Evolutionary conservation across 1,140 invertebrate genomes (phyloP), one percentile per base, ranked within the genome.

Genomic region (Brachionus rotundiformis): DNA sequence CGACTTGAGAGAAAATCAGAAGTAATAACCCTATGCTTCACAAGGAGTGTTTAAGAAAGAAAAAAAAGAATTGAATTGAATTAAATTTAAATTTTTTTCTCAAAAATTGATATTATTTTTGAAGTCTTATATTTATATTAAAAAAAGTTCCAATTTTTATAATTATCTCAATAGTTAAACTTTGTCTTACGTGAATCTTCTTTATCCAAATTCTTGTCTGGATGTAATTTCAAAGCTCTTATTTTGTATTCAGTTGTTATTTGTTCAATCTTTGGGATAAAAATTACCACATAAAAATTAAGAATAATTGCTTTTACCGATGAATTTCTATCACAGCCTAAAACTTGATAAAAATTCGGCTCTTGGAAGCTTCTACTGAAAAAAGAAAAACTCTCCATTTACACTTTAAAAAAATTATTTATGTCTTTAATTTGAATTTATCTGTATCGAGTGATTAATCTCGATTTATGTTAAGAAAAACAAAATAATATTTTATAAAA

Each of bases 201-300:
- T 13, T 59, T 49, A 8, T 31, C 54, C 10, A 54, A 41, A 73
- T 73, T 63, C 10, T 79, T 79, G 31, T 79, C 76, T 11, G 76
- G 76, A 79, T 79, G 76, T 13, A 63, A 5, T 16, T 59, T 59
- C 8, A 79, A 29, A 49, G 76, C 76, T 41, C 23, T 79, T n/a
- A 79, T 54, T 54, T 39, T 54, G 19, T 59, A 79, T 8, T 79
- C 76, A 39, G 76, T 31, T 3, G 23, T 31, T 16, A 79, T 79
- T 39, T 79, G 76, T 29, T 79, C 76, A 19, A 2, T 63, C 76
- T 79, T n/a, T n/a, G n/a, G n/a, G n/a, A n/a, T n/a, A 54, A 59
- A 49, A 7, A 79, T 39, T n/a, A 29, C 11, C 5, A 6, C 5
- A 68, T 3, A 8, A n/a, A 4, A n/a, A 4, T 68, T 68, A 4